Evolutionary conservation across 2,888 invertebrate genomes (phyloP), one percentile per base, ranked within the genome.

Genomic region (Anthophora plumipes): DNA sequence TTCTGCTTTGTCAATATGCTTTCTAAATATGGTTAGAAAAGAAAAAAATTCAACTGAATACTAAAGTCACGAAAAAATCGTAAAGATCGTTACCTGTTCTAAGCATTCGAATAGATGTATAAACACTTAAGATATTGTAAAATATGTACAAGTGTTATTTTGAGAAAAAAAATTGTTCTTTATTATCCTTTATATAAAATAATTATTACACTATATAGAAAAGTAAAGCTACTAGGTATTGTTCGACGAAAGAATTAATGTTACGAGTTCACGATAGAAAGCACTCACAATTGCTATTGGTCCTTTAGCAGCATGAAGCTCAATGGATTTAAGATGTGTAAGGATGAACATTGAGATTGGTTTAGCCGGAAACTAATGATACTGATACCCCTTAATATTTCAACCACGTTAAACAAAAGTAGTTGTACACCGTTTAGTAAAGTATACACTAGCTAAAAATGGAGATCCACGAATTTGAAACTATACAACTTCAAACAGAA

Each of bases 321-420:
- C 81, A 82, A 84, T 85, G 76, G 87, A 85, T 86, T 83, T 82
- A 86, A 73, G 69, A 69, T 61, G 54, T 68, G 55, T 69, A 57
- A 77, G 86, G 82, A 83, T 50, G 82, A 85, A 80, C 86, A 83
- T 76, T 77, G 85, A 88, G 80, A 89, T 89, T 88, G 85, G 70
- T 70, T 63, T 78, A 66, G 55, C 61, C 59, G 88, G 73, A 85
- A 89, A 88, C 86, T 88, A 85, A 88, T 89, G 88, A 82, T 82
- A 64, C 75, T 61, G 63, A 77, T 80, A 68, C 74, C 60, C 52
- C 66, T 70, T 66, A 89, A 86, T 81, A 76, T 82, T 83, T 70
- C 60, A n/a, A 52, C 72, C 48, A 41, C 48, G 41, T 80, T 89
- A 86, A 88, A 88, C 80, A 73, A 86, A 85, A 83, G 80, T 66